Evolutionary conservation across 2,113 vertebrate genomes (phyloP), one percentile per base, ranked within the genome.

Genomic region (Zosterops hypoxanthus): DNA sequence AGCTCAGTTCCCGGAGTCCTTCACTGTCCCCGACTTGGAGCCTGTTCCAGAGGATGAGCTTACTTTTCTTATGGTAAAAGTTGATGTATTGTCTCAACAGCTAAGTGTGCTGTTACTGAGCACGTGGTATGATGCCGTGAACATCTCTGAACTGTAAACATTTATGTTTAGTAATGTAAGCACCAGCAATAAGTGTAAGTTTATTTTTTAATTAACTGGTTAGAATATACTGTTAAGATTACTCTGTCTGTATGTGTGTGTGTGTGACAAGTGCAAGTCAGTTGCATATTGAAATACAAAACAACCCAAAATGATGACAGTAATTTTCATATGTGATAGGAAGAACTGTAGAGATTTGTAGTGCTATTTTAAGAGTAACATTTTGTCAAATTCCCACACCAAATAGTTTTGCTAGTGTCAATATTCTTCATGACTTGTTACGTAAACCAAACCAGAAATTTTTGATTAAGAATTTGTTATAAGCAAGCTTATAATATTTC

Each of bases 1-100:
- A 66, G 98, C 98, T 29, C 96, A 98, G 53, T 99, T 99, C 96
- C 99, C 99, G 16, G 98, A 99, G 50, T 99, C 98, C 57, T 99
- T 99, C 77, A 98, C 97, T 6, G 99, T 99, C 33, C 99, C 99
- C 0, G 99, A 99, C 95, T 97, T 99, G 95, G 99, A 99, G 91
- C 99, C 99, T 2, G 99, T 99, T 68, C 98, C 99, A 56, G 99
- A 99, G 84, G 99, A 99, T 14, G 99, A 99, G 26, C 98, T 99
- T 79, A 84, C 94, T n/a, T 97, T 99, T 68, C 97, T 99, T 21
- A 99, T 99, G 99, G 99, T 99, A 97, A 95, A 56, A 21, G 11
- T 16, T 31, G 19, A 39, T 88, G 2, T 36, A 17, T 31, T 88
- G 15, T 63, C 42, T 72, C 15, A 25, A 5, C 34, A 72, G 50